A percentile compares a stretch with the other conserved stretches of the same genome.
phyloP scores from a whole-genome alignment of 2,888 invertebrate genomes.

The Diloba caeruleocephala region DNA sequence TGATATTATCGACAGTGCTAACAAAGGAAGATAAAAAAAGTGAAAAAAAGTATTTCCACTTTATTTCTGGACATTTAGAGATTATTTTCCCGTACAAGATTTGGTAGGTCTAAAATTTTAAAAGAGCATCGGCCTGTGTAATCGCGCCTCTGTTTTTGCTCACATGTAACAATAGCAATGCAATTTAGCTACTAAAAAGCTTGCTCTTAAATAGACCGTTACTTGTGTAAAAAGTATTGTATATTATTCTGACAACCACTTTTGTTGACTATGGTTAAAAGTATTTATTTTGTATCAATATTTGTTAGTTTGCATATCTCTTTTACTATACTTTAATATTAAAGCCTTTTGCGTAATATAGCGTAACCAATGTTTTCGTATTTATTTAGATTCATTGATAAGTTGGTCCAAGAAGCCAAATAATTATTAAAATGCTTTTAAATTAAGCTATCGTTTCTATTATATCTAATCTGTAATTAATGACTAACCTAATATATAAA shows the following conservation, averaged over 20 bases:
- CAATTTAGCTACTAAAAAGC: slow-evolving; percentile 58
- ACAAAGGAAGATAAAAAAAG: slow-evolving; percentile 30
- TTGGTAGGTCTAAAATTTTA: slow-evolving; percentile 39
- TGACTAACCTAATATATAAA: slow-evolving; percentile 5
- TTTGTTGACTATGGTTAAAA: slow-evolving; percentile 17
- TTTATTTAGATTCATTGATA: too few species aligned
- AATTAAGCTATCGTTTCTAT: neutral
- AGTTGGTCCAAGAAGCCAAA: too few species aligned
- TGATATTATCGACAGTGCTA: slow-evolving; percentile 12
- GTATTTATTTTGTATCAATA: too few species aligned
- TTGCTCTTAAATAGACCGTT: slow-evolving; percentile 65
- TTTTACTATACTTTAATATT: too few species aligned
- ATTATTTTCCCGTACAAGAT: slow-evolving; percentile 25
- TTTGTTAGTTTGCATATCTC: too few species aligned
- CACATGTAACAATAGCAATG: slow-evolving; percentile 58
- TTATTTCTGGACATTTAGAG: slow-evolving; percentile 18
- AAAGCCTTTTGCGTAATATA: too few species aligned
- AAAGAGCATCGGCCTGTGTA: slow-evolving; percentile 54
- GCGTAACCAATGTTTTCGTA: too few species aligned
- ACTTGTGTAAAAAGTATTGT: slow-evolving; percentile 60
- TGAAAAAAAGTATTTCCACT: slow-evolving; percentile 12
- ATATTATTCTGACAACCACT: slow-evolving; percentile 37
- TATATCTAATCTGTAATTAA: neutral
- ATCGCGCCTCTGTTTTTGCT: slow-evolving; percentile 59
- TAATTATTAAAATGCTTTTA: neutral